These are phyloP conservation scores for Lepidiolamprologus cunningtoni DNA, from an alignment of 2,113 vertebrate genomes.

Conservation along the genomic window DNA sequence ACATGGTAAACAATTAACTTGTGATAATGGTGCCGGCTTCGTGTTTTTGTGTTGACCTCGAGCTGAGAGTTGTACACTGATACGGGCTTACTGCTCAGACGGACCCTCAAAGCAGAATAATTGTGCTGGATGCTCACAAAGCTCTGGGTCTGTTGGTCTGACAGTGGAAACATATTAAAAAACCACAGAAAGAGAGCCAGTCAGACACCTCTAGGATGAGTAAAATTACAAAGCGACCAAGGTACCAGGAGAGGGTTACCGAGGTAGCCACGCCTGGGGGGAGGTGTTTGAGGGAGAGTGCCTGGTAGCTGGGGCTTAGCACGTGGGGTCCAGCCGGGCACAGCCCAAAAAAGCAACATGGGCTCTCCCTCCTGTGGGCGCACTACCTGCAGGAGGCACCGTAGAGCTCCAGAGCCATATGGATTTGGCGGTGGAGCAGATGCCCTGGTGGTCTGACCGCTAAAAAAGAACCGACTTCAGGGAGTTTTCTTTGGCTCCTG, in stretches of 20 bases:
- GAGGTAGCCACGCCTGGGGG: neutral
- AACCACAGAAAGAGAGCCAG: neutral
- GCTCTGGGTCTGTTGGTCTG: neutral
- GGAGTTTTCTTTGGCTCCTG: neutral
- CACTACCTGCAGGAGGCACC: neutral
- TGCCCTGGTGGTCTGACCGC: neutral
- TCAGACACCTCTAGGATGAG: neutral
- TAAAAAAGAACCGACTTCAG: neutral
- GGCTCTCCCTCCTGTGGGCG: neutral
- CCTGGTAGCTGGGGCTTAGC: neutral
- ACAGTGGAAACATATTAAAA: neutral
- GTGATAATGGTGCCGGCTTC: neutral
- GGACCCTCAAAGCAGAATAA: neutral
- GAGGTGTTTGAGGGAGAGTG: neutral
- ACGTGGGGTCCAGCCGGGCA: fast-evolving
- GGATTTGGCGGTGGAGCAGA: neutral
- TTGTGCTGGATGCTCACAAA: neutral
- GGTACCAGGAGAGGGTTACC: neutral
- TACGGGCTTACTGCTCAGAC: fast-evolving
- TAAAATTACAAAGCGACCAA: neutral
- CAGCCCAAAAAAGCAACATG: neutral
- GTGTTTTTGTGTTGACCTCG: neutral
- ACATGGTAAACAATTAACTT: neutral
- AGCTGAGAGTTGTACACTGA: neutral
- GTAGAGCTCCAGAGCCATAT: neutral